These are phyloP conservation scores for Columba livia DNA, from an alignment of 2,113 vertebrate genomes.

Conservation along the genomic window DNA sequence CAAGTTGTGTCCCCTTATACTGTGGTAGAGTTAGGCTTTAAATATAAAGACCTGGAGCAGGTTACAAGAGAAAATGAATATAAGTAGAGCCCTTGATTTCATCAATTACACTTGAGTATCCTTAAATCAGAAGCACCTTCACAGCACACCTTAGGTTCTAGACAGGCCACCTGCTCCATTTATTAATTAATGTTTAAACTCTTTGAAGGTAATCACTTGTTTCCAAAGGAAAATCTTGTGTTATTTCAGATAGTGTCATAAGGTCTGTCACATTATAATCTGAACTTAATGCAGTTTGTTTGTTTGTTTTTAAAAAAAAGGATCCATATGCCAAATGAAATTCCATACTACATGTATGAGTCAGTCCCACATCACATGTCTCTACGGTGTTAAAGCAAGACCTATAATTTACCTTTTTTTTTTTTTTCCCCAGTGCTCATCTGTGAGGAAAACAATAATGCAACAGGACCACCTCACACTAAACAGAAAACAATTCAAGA, in stretches of 20 bases:
- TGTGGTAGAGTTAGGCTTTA: neutral
- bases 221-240: neutral
- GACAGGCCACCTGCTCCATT: neutral
- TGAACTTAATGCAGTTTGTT: neutral
- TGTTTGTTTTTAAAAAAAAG: too few relatives aligned
- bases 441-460: neutral
- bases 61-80: neutral
- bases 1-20: neutral
- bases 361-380: rapidly evolving
- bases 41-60: neutral
- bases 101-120: neutral
- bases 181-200: neutral
- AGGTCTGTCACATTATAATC: too few relatives aligned
- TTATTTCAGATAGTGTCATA: neutral
- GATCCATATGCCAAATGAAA: neutral
- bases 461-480: neutral
- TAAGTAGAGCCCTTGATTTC: neutral
- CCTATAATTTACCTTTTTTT: neutral
- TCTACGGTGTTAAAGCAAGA: neutral
- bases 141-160: neutral
- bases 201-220: neutral
- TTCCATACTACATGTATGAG: too few relatives aligned
- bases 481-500: neutral
- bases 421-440: neutral
- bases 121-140: neutral